phyloP scores from a whole-genome alignment of 2,888 invertebrate species.

The Adineta ricciae region DNA sequence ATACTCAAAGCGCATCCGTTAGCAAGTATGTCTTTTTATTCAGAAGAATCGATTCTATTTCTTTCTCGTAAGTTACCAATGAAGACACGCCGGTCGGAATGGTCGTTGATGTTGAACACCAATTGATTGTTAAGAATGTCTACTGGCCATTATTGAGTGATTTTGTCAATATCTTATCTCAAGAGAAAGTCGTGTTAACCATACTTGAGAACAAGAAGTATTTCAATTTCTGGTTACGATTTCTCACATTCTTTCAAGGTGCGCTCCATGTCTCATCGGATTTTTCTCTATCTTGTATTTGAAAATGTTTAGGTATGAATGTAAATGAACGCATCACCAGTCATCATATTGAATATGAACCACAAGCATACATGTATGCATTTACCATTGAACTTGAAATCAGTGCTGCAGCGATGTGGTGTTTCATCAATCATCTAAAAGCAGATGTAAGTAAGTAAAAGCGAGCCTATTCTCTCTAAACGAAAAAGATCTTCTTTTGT shows the following conservation, averaged over 20 bases:
- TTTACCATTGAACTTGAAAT: conserved; percentile 94
- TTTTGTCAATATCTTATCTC: conserved; percentile 85
- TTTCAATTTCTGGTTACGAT: conserved; percentile 89
- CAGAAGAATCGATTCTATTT: neutral
- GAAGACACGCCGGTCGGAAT: conserved; percentile 45
- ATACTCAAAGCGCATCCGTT: conserved; percentile 31
- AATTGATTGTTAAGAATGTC: conserved; percentile 91
- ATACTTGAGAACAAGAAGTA: conserved; percentile 73
- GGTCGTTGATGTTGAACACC: conserved; percentile 79
- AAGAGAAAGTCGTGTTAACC: conserved; percentile 75
- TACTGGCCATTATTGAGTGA: conserved; percentile 96
- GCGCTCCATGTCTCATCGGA: no score
- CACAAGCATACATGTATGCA: conserved; percentile 81
- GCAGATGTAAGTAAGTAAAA: neutral
- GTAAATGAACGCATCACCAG: conserved; percentile 78
- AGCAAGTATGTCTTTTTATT: neutral
- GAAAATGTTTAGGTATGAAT: conserved; percentile 65
- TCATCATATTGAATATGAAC: conserved; percentile 89
- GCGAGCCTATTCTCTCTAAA: no score
- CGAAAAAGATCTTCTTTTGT: neutral
- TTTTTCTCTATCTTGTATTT: no score
- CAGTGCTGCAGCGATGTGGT: conserved; percentile 95
- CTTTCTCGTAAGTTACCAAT: neutral
- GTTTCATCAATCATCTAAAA: conserved; percentile 67
- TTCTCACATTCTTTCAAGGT: conserved; percentile 80